These are phyloP conservation scores for Hippopotamus amphibius DNA, from an alignment of 2,113 vertebrate species.

Conservation along the genomic window DNA sequence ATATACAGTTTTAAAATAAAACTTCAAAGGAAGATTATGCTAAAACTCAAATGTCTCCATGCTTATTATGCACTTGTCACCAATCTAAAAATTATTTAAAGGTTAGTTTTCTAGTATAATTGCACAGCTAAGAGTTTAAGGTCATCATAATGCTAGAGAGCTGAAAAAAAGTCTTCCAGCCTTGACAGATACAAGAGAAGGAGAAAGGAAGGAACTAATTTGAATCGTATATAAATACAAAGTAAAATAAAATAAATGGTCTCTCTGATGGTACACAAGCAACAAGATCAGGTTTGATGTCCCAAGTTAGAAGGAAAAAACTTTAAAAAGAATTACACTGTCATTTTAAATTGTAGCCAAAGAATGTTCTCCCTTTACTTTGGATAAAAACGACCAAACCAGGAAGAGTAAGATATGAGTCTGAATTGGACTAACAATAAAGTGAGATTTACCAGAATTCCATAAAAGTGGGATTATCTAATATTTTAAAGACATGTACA, in stretches of 20 bases:
- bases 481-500: not conserved
- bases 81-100: constrained; percentile 64
- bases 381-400: not conserved
- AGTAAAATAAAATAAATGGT: constrained; percentile 5
- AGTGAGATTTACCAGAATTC: not conserved
- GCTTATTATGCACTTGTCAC: constrained; percentile 70
- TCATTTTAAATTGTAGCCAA: not conserved
- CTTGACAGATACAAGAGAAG: constrained; percentile 33
- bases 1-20: constrained; percentile 66
- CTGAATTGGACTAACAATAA: not conserved
- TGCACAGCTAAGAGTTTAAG: constrained; percentile 60
- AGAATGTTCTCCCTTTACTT: not conserved
- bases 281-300: not conserved
- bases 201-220: constrained; percentile 44
- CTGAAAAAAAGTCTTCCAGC: constrained; percentile 10
- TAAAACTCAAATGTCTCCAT: constrained; percentile 69
- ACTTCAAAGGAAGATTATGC: constrained; percentile 74
- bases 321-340: not conserved
- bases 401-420: rapidly evolving
- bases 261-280: not conserved
- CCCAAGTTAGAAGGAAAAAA: not conserved
- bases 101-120: constrained; percentile 74
- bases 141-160: constrained; percentile 40
- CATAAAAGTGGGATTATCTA: not conserved
- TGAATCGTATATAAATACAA: constrained; percentile 17